Evolutionary conservation across 2,113 vertebrate species (phyloP).

Genomic region (Salminus brasiliensis): DNA sequence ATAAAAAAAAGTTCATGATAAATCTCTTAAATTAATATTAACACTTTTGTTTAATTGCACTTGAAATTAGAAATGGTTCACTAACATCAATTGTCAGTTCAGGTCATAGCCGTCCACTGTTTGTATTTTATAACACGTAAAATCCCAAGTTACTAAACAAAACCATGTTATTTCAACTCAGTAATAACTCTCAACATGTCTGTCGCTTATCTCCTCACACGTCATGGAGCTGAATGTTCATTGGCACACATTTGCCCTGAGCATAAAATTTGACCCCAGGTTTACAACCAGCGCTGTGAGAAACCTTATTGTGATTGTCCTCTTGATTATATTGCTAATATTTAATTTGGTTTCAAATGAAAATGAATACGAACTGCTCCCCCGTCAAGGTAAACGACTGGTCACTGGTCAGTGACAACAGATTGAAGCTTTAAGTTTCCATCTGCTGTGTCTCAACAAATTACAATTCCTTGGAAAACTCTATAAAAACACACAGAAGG

Average conservation of each 20-base stretch:
- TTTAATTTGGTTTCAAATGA: conserved; percentile 20
- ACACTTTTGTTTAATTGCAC: conserved; percentile 48
- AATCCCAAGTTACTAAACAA: conserved; percentile 27
- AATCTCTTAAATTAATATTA: conserved; percentile 44
- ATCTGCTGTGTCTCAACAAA: not conserved
- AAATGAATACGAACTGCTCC: conserved; percentile 9
- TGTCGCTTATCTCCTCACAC: not conserved
- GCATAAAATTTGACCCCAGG: conserved; percentile 16
- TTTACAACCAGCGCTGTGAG: conserved; percentile 26
- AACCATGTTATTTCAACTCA: not conserved
- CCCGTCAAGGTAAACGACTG: not conserved
- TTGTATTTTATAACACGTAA: conserved; percentile 10
- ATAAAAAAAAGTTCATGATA: conserved; percentile 31
- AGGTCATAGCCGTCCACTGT: not conserved
- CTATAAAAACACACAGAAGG: conserved; percentile 7
- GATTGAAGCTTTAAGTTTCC: conserved; percentile 11
- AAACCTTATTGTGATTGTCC: conserved; percentile 22
- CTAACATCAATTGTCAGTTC: conserved; percentile 9
- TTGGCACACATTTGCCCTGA: conserved; percentile 36
- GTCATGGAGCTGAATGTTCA: conserved; percentile 24
- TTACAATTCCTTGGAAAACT: conserved; percentile 20
- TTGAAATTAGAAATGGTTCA: conserved; percentile 37
- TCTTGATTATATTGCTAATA: conserved; percentile 26
- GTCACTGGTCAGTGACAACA: not conserved
- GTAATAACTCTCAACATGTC: not conserved